phyloP scores from a whole-genome alignment of 2,113 vertebrate genomes.

The Tonatia bakeri region DNA sequence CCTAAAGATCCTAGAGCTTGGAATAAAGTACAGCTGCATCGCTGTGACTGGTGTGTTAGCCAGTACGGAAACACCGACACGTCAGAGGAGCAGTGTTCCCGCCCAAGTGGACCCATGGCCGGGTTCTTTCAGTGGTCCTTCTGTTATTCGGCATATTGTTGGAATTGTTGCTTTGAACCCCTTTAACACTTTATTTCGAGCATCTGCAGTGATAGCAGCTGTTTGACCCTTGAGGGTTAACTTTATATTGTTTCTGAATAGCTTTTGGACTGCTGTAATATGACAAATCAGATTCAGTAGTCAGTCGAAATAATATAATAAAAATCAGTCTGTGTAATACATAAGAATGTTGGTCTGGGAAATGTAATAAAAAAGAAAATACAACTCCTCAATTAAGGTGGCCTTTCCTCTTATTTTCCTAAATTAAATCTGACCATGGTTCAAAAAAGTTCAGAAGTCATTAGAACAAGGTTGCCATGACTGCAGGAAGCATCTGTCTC shows the following conservation, averaged over 20 bases:
- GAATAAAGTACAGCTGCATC: not conserved
- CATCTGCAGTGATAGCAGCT: not conserved
- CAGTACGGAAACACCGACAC: accelerated
- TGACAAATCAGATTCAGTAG: not conserved
- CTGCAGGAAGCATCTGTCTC: not conserved
- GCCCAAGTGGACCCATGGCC: not conserved
- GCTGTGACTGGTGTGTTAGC: not conserved
- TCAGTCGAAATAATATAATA: not conserved
- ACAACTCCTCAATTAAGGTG: not conserved
- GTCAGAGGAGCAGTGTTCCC: not conserved
- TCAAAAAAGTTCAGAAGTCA: not conserved
- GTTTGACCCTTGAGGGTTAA: not conserved
- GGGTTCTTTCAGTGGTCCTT: not conserved
- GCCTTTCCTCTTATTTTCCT: not conserved
- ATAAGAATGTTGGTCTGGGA: not conserved
- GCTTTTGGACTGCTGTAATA: not conserved
- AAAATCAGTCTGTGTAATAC: not conserved
- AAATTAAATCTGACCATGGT: not conserved
- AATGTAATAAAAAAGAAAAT: constrained; percentile 23
- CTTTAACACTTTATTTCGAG: not conserved
- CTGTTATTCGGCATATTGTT: not conserved
- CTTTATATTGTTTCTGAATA: not conserved
- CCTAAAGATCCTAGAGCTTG: not conserved
- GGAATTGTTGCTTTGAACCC: not conserved
- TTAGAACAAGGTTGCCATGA: not conserved